A percentile compares a stretch with the other conserved stretches of the same genome.
phyloP scores from a whole-genome alignment of 2,797 vertebrate species.

The Aselliscus stoliczkanus region DNA sequence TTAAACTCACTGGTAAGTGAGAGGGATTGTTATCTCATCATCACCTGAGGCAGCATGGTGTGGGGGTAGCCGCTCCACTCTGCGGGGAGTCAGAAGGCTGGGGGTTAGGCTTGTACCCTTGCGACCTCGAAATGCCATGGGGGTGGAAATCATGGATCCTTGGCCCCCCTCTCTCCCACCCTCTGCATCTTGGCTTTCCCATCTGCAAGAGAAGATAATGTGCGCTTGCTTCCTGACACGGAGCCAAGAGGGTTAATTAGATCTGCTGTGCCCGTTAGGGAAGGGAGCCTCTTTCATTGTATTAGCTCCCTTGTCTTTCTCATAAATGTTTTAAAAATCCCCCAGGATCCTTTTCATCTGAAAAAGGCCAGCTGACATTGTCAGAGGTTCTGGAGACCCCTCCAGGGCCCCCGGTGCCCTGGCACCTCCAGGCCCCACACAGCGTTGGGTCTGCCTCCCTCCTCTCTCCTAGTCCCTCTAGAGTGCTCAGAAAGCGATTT shows the following conservation, averaged over 20 bases:
- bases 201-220: background rate
- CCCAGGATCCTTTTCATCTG: background rate
- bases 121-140: background rate
- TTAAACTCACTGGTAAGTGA: background rate
- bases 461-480: rapidly evolving
- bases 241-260: constrained; percentile 20
- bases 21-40: background rate
- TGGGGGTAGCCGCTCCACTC: rapidly evolving
- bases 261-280: background rate
- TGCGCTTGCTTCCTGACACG: rapidly evolving
- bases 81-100: background rate
- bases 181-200: background rate
- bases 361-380: constrained; percentile 16
- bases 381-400: background rate
- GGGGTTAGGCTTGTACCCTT: background rate
- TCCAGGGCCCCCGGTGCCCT: background rate
- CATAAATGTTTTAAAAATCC: background rate
- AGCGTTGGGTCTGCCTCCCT: background rate
- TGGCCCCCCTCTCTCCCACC: background rate
- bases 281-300: background rate
- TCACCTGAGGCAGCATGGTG: background rate
- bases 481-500: background rate
- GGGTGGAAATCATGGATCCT: background rate
- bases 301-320: constrained; percentile 36
- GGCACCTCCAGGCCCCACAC: background rate